Percentiles rank a stretch among this genome's conserved stretches.
Conservation (phyloP, 1,140 invertebrate genomes). For the Drosophila sp. region DNA sequence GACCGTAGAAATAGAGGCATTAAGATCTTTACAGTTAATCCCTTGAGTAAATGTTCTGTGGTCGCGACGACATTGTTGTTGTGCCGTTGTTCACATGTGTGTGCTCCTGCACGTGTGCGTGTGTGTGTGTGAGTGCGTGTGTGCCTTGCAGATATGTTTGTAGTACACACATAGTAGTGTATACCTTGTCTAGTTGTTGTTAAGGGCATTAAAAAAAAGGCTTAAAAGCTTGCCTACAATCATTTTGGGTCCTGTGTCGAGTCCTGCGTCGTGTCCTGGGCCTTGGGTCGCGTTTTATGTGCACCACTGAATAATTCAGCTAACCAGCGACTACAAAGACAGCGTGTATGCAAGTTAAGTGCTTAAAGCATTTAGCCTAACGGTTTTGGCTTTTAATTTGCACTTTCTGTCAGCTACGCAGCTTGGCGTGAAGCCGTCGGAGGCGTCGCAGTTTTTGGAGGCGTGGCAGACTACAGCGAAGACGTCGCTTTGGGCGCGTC, state of each 20-base stretch:
- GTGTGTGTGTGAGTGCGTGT: slow-evolving; percentile 13
- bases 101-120: slow-evolving; percentile 8
- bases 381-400: slow-evolving; percentile 70
- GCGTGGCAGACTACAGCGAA: neutral
- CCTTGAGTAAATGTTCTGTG: slow-evolving; percentile 80
- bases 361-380: slow-evolving; percentile 77
- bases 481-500: slow-evolving; percentile 27
- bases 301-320: slow-evolving; percentile 68
- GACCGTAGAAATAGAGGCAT: slow-evolving; percentile 83
- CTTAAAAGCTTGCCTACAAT: slow-evolving; percentile 68
- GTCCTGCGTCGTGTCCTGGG: slow-evolving; percentile 15
- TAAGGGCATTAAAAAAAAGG: slow-evolving; percentile 71
- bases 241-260: slow-evolving; percentile 28
- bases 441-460: neutral
- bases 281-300: slow-evolving; percentile 46
- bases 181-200: slow-evolving; percentile 62
- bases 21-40: slow-evolving; percentile 84
- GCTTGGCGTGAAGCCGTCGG: neutral
- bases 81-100: slow-evolving; percentile 33
- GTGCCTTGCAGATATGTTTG: slow-evolving; percentile 8
- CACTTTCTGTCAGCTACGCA: slow-evolving; percentile 28
- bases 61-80: slow-evolving; percentile 56
- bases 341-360: slow-evolving; percentile 70
- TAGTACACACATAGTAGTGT: slow-evolving; percentile 26
- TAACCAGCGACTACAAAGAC: slow-evolving; percentile 30